phyloP scores from a whole-genome alignment of 2,797 vertebrate species.

The Peromyscus aztecus region DNA sequence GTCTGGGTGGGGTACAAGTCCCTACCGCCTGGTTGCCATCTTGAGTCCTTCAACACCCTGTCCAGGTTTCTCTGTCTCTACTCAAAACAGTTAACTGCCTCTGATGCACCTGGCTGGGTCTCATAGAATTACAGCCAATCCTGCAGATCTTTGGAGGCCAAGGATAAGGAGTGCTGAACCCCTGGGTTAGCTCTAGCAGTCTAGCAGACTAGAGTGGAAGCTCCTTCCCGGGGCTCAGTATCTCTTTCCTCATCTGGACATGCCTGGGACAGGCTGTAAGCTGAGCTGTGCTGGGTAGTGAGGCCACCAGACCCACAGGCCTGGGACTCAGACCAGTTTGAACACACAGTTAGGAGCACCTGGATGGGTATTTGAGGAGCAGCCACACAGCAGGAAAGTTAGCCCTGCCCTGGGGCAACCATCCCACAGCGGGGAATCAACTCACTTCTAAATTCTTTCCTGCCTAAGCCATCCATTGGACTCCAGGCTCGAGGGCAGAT shows the following conservation, averaged over 20 bases:
- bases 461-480: neutral
- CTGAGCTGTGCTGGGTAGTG: neutral
- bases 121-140: neutral
- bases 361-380: neutral
- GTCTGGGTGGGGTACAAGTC: neutral
- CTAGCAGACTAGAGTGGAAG: neutral
- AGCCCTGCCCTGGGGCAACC: neutral
- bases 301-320: neutral
- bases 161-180: neutral
- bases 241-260: neutral
- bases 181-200: neutral
- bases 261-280: neutral
- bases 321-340: neutral
- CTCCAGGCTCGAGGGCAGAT: neutral
- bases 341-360: neutral
- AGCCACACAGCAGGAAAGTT: neutral
- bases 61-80: neutral
- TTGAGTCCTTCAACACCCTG: neutral
- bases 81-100: neutral
- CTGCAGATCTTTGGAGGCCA: neutral
- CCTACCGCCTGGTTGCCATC: accelerated
- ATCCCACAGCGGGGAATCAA: neutral
- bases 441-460: neutral
- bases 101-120: neutral
- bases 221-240: no score